A percentile compares a stretch with the other conserved stretches of the same genome.
Evolutionary conservation across 2,797 vertebrate species (phyloP).

Genomic region (Halcyon badia): DNA sequence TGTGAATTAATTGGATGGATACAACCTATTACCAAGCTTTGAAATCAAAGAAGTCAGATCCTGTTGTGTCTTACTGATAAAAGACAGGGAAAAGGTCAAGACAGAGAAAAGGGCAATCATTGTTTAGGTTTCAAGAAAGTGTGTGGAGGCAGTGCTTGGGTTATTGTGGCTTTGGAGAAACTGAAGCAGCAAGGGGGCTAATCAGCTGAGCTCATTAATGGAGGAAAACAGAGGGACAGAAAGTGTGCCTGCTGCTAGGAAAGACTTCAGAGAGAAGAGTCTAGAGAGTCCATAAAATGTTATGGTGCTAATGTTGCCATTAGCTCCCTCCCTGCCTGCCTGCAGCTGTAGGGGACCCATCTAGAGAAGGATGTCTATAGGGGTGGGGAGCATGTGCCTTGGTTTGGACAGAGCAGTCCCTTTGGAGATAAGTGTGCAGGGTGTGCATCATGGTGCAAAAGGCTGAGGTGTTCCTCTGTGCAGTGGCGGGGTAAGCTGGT

Average conservation of each 20-base stretch:
- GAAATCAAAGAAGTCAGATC: conserved; percentile 9
- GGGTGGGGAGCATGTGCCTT: not conserved
- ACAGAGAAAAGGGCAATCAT: not conserved
- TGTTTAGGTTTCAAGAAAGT: not conserved
- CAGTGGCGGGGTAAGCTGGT: not conserved
- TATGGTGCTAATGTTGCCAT: not conserved
- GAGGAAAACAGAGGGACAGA: not conserved
- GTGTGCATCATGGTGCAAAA: not conserved
- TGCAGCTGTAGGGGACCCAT: not conserved
- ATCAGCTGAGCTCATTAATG: not conserved
- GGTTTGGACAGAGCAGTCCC: not conserved
- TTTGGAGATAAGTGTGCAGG: rapidly evolving
- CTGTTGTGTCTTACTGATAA: conserved; percentile 12
- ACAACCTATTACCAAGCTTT: not conserved
- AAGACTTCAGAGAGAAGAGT: not conserved
- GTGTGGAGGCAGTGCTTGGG: not conserved
- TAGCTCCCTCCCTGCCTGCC: not conserved
- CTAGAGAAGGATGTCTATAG: not conserved
- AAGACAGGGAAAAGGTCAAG: conserved; percentile 22
- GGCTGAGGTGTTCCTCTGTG: not conserved
- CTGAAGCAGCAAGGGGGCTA: conserved; percentile 34
- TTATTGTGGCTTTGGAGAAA: conserved; percentile 30
- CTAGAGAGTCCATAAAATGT: not conserved
- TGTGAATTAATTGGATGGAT: conserved; percentile 11
- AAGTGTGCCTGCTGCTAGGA: conserved; percentile 1